Conservation (phyloP, 2,888 invertebrate genomes). For the Liodrosophila aerea region DNA sequence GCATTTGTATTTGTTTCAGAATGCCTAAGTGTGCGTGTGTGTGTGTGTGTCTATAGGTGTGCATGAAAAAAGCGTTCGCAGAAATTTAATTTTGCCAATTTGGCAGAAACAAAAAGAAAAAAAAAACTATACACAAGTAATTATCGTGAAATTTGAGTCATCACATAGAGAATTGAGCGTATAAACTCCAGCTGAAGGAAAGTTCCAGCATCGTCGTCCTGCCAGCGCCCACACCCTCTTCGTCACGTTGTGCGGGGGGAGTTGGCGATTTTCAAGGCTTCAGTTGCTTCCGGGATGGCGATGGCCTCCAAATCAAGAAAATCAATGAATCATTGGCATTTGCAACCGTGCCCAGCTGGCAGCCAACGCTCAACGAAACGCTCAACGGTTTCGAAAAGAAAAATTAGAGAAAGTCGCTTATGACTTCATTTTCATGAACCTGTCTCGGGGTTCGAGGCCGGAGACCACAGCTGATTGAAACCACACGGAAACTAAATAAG, state of each 20-base stretch:
- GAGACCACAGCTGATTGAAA: slow-evolving; percentile 46
- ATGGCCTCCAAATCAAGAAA: slow-evolving; percentile 15
- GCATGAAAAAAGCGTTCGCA: slow-evolving; percentile 51
- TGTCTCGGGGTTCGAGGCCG: slow-evolving; percentile 12
- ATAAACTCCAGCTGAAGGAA: slow-evolving; percentile 37
- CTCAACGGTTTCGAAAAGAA: slow-evolving; percentile 13
- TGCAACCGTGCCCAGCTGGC: slow-evolving; percentile 50
- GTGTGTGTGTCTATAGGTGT: slow-evolving; percentile 34
- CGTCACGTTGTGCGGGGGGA: slow-evolving; percentile 23
- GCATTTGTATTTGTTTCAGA: slow-evolving; percentile 37
- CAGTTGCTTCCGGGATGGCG: slow-evolving; percentile 23
- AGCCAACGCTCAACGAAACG: slow-evolving; percentile 6
- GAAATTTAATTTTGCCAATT: slow-evolving; percentile 72
- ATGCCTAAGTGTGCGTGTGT: slow-evolving; percentile 21
- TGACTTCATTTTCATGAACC: slow-evolving; percentile 55
- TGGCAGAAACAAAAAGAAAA: slow-evolving; percentile 55
- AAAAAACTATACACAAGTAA: slow-evolving; percentile 10
- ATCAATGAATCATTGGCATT: slow-evolving; percentile 39
- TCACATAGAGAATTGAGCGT: neutral
- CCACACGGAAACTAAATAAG: neutral
- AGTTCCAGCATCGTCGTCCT: slow-evolving; percentile 59
- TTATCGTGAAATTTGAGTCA: slow-evolving; percentile 61
- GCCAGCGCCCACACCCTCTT: slow-evolving; percentile 15
- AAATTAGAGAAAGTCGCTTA: slow-evolving; percentile 38
- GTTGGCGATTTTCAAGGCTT: slow-evolving; percentile 61